Evolutionary conservation across 53 echinoderm and acorn worm species (phyloP).

Genomic region (Echinarachnius parma): DNA sequence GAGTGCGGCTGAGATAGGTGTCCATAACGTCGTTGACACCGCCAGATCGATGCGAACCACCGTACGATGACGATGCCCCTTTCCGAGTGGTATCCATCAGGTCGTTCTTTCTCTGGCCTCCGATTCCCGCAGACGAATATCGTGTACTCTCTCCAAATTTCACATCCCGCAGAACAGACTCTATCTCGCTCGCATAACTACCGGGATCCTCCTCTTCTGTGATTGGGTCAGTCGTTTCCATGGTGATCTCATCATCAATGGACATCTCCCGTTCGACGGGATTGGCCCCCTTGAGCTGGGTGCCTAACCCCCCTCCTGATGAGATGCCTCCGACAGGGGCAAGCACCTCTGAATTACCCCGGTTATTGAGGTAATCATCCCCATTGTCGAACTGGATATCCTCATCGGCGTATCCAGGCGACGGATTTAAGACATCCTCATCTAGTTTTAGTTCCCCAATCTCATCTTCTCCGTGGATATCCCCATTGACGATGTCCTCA

Average conservation of each 20-base stretch:
- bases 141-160: background rate
- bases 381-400: constrained; percentile 5
- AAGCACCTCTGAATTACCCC: constrained; percentile 9
- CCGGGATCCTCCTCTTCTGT: constrained; percentile 28
- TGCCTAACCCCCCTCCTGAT: constrained; percentile 20
- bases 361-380: background rate
- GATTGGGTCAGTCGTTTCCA: constrained; percentile 45
- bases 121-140: background rate
- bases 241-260: constrained; percentile 44
- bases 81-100: constrained; percentile 36
- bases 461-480: constrained; percentile 9
- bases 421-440: constrained; percentile 11
- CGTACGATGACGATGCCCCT: constrained; percentile 20
- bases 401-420: background rate
- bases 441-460: constrained; percentile 36
- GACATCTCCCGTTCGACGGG: constrained; percentile 19
- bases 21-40: constrained; percentile 27
- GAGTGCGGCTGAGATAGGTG: constrained; percentile 20
- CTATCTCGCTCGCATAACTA: constrained; percentile 36
- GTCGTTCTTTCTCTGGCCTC: constrained; percentile 18
- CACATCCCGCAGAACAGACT: constrained; percentile 30
- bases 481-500: constrained; percentile 1
- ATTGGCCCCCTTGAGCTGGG: background rate
- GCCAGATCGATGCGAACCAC: constrained; percentile 23
- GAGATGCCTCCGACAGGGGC: constrained; percentile 29